Evolutionary conservation across 2,888 invertebrate genomes (phyloP).

Genomic region (Eupithecia inturbata): DNA sequence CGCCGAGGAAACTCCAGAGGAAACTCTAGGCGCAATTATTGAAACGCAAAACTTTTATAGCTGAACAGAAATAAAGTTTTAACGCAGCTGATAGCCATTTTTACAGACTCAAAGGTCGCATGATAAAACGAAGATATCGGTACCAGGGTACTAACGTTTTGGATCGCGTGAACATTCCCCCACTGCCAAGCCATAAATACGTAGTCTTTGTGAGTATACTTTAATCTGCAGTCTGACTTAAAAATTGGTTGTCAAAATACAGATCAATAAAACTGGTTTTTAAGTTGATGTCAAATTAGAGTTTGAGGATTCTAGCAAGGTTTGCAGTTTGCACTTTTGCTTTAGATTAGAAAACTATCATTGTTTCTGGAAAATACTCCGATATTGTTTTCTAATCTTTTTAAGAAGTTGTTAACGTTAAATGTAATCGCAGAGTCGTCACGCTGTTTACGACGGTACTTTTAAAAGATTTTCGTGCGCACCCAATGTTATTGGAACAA

Average conservation of each 20-base stretch:
- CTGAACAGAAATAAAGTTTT: conserved; percentile 26
- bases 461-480: conserved; percentile 54
- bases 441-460: neutral
- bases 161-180: conserved; percentile 71
- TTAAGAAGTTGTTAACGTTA: neutral
- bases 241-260: conserved; percentile 23
- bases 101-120: conserved; percentile 72
- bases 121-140: conserved; percentile 67
- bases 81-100: conserved; percentile 47
- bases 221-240: conserved; percentile 29
- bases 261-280: conserved; percentile 21
- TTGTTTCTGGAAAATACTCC: neutral
- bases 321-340: neutral
- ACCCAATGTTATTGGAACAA: conserved; percentile 60
- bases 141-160: conserved; percentile 69
- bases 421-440: neutral
- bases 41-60: conserved; percentile 10
- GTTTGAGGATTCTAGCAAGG: conserved; percentile 9
- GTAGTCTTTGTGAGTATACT: conserved; percentile 40
- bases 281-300: conserved; percentile 16
- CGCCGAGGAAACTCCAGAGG: neutral
- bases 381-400: neutral
- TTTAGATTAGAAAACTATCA: neutral
- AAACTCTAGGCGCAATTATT: conserved; percentile 9
- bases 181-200: conserved; percentile 45